Conservation (phyloP, 2,888 invertebrate genomes). For the Heliconius erato region DNA sequence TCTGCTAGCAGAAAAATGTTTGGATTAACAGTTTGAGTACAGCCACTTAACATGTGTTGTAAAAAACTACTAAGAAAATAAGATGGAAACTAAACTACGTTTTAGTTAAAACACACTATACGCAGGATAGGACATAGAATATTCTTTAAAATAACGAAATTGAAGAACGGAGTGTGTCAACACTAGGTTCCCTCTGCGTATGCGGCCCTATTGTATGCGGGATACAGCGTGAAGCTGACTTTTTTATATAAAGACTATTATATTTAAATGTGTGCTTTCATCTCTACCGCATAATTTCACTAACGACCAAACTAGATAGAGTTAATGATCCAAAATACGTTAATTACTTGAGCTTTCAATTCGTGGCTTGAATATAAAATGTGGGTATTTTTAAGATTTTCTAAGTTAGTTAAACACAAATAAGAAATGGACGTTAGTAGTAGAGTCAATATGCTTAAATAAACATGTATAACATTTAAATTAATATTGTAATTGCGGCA, state of each 20-base stretch:
- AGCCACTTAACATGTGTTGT: too few relatives aligned
- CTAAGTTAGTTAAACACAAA: not conserved
- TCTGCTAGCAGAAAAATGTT: too few relatives aligned
- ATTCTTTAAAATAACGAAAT: not conserved
- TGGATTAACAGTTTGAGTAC: too few relatives aligned
- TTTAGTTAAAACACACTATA: too few relatives aligned
- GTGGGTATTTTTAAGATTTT: not conserved
- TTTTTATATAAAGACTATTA: not conserved
- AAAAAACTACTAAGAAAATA: too few relatives aligned
- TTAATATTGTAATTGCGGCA: not conserved
- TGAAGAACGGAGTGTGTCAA: not conserved
- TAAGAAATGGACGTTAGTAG: not conserved
- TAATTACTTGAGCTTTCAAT: slow-evolving; percentile 16
- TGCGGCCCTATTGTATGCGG: not conserved
- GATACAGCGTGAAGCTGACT: not conserved
- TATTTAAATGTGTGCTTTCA: not conserved
- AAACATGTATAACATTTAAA: not conserved
- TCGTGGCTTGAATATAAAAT: slow-evolving; percentile 2
- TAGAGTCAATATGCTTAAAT: not conserved
- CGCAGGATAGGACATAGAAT: too few relatives aligned
- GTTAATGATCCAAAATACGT: not conserved
- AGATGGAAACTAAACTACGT: too few relatives aligned
- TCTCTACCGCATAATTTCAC: not conserved
- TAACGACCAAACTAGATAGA: not conserved
- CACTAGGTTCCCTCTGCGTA: not conserved